Evolutionary conservation across 2,888 invertebrate species (phyloP), one percentile per base, ranked within the genome.

Genomic region (Aphidius colemani): DNA sequence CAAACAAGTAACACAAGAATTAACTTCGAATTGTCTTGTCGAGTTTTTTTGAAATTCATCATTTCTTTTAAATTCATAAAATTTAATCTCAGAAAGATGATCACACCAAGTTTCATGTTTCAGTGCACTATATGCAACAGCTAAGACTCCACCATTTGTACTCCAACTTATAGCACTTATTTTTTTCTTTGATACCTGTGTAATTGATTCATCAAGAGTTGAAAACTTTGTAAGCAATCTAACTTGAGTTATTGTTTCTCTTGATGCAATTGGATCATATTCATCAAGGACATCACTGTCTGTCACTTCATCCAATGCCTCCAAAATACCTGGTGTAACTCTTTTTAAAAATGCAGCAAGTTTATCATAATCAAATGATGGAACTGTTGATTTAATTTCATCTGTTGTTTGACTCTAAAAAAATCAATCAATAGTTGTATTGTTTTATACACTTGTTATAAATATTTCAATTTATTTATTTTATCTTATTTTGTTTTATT

Each of bases 1-100:
- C 11, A 86, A 66, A 7, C 79, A 70, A 8, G 82, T 83, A 7
- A 85, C 78, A 60, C 86, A 86, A 18, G 84, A 78, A 65, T 83
- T 78, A 10, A 74, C 72, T 66, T 79, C 79, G 40, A 80, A 65
- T 11, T 65, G 70, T 66, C 72, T 79, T 13, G 64, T 72, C 10
- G 78, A 73, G 7, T 61, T 66, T 41, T 75, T 67, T 7, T 70
- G 68, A 51, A 79, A 64, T 65, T 69, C 67, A 66, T 78, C 73
- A 7, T 79, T 76, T 9, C 71, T 73, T 18, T 74, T 75, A 6
- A 79, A 66, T 69, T 75, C 75, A 58, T 77, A 81, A 50, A 82
- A 71, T 60, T 77, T 75, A 55, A 82, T 75, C 66, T 75, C 74
- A 4, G 79, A 76, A 40, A 78, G 30, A 63, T 82, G 80, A 61